Conservation (phyloP, 1,140 invertebrate species). For the Helicoverpa armigera region DNA sequence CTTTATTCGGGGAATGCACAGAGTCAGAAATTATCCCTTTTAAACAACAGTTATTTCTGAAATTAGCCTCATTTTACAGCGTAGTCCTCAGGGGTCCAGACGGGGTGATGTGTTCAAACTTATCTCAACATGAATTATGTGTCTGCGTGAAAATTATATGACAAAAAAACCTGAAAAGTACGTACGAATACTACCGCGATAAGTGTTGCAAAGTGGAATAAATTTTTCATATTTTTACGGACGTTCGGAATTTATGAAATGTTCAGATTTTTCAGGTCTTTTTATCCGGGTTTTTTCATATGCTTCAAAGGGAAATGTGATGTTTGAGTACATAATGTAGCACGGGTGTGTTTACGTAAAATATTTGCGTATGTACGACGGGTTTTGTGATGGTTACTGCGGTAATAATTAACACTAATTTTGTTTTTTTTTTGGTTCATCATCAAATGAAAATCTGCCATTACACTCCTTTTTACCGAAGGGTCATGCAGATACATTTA, state of each 20-base stretch:
- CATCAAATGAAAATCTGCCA: no score
- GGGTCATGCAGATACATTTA: no score
- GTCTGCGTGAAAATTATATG: conserved; percentile 33
- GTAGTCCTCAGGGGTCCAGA: background rate
- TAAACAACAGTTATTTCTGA: conserved; percentile 10
- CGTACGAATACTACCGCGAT: conserved; percentile 8
- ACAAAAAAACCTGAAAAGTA: conserved; percentile 13
- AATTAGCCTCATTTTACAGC: conserved; percentile 26
- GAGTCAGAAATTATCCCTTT: conserved; percentile 1
- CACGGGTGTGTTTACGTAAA: no score
- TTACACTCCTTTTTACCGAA: no score
- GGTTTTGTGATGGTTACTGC: no score
- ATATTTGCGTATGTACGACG: no score
- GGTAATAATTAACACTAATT: no score
- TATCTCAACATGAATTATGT: conserved; percentile 34
- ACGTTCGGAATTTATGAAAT: conserved; percentile 20
- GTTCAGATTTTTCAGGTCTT: conserved; percentile 15
- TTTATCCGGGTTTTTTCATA: conserved; percentile 1
- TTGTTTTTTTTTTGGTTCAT: no score
- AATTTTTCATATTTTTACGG: conserved; percentile 38
- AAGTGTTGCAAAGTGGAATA: conserved; percentile 42
- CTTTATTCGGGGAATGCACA: background rate
- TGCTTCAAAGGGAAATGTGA: background rate
- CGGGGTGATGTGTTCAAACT: conserved; percentile 7
- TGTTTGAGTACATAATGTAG: background rate